A percentile compares a stretch with the other conserved stretches of the same genome.
These are phyloP conservation scores for Procambarus clarkii DNA, from an alignment of 1,140 invertebrate genomes.

Conservation along the genomic window DNA sequence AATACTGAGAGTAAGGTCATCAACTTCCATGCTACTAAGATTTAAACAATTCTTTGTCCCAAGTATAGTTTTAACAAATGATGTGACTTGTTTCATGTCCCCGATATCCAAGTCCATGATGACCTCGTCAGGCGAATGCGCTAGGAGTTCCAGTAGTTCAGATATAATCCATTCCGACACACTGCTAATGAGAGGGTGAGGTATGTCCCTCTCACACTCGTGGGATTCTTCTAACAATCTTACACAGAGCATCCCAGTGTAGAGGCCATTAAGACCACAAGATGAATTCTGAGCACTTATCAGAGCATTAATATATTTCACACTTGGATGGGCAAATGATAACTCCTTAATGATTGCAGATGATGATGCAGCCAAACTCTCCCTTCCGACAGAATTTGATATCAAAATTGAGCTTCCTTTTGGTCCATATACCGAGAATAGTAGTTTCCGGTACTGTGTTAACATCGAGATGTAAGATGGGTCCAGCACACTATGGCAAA, in stretches of 20 bases:
- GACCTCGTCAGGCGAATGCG: conserved; percentile 45
- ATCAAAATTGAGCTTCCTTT: conserved; percentile 40
- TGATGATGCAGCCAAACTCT: conserved; percentile 37
- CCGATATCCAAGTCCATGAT: conserved; percentile 56
- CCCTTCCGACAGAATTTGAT: conserved; percentile 41
- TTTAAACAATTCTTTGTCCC: conserved; percentile 33
- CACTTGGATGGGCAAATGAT: conserved; percentile 48
- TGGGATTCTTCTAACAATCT: conserved; percentile 56
- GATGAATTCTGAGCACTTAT: conserved; percentile 59
- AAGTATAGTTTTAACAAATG: conserved; percentile 60
- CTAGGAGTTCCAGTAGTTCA: conserved; percentile 24
- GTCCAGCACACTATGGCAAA: conserved; percentile 39
- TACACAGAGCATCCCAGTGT: conserved; percentile 52
- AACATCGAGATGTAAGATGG: conserved; percentile 48
- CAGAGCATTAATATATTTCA: conserved; percentile 60
- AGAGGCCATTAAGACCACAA: conserved; percentile 62
- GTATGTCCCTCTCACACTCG: conserved; percentile 43
- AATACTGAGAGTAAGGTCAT: conserved; percentile 42
- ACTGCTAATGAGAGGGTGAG: conserved; percentile 13
- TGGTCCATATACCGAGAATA: conserved; percentile 52
- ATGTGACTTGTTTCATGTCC: conserved; percentile 54
- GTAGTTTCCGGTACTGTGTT: conserved; percentile 28
- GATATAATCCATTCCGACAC: conserved; percentile 50
- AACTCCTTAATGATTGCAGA: conserved; percentile 48
- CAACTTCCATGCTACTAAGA: conserved; percentile 15